Evolutionary conservation across 92 coral and sea anemone species (phyloP).

Genomic region (Siderastrea radians): DNA sequence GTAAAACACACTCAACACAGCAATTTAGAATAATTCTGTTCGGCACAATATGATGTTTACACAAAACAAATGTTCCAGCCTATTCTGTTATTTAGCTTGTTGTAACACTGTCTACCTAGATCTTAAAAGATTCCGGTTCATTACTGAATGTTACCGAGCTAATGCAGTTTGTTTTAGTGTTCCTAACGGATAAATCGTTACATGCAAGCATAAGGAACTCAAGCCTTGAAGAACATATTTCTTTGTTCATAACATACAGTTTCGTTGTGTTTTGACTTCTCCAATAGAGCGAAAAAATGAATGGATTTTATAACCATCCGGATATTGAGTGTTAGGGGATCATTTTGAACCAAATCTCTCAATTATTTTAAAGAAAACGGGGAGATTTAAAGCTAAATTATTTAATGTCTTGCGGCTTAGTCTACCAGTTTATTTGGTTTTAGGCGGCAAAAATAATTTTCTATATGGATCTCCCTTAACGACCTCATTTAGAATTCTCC

Average conservation of each 20-base stretch:
- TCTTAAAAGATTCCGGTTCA: not conserved
- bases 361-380: not conserved
- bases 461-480: not conserved
- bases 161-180: not conserved
- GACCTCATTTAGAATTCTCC: not conserved
- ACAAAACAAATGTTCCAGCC: constrained; percentile 1
- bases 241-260: not conserved
- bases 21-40: not conserved
- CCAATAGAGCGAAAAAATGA: not conserved
- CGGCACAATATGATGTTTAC: constrained; percentile 5
- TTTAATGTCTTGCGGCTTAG: not conserved
- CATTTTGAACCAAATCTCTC: not conserved
- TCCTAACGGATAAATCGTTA: not conserved
- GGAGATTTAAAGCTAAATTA: not conserved
- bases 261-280: not conserved
- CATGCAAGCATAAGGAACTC: not conserved
- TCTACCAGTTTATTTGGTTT: not conserved
- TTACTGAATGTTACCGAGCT: not conserved
- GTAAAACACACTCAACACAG: not conserved
- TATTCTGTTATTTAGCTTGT: not conserved
- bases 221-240: not conserved
- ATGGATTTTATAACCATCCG: not conserved
- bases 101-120: not conserved
- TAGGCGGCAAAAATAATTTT: not conserved
- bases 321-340: not conserved